phyloP scores from a whole-genome alignment of 2,888 invertebrate genomes.

The Nomada goodeniana region DNA sequence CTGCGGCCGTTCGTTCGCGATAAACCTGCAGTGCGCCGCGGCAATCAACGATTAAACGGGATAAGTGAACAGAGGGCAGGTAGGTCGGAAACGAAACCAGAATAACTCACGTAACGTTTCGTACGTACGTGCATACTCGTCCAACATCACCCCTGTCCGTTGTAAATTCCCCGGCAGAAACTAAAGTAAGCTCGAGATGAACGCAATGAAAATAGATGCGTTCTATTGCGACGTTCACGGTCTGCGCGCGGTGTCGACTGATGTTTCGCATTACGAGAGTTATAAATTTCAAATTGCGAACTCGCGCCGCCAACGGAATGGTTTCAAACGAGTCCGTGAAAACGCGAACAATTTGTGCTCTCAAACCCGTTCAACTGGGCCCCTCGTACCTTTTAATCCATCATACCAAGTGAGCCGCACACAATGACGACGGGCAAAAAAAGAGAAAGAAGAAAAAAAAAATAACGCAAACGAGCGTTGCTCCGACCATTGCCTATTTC shows the following conservation, averaged over 20 bases:
- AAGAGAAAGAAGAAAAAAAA: not conserved
- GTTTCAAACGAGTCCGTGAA: not conserved
- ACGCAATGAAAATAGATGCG: conserved; percentile 27
- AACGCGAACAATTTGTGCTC: not conserved
- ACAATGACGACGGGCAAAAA: conserved; percentile 12
- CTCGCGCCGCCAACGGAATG: not conserved
- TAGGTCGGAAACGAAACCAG: not conserved
- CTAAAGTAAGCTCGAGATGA: conserved; percentile 21
- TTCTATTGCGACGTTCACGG: conserved; percentile 16
- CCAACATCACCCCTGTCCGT: conserved; percentile 13
- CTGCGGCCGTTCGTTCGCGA: not conserved
- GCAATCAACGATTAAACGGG: not conserved
- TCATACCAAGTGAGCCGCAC: conserved; percentile 13
- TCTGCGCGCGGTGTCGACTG: not conserved
- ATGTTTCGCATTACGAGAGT: conserved; percentile 14
- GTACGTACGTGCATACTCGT: not conserved
- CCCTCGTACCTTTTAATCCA: conserved; percentile 46
- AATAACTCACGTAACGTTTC: conserved; percentile 6
- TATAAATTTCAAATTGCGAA: conserved; percentile 36
- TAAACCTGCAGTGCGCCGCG: not conserved
- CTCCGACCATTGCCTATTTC: conserved; percentile 48
- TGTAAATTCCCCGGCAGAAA: conserved; percentile 19
- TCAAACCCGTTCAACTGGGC: not conserved
- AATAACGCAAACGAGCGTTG: conserved; percentile 40
- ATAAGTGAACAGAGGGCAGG: not conserved